Base-by-base conservation (phyloP, 2,113 vertebrate species). In the Callaeas wilsoni region DNA sequence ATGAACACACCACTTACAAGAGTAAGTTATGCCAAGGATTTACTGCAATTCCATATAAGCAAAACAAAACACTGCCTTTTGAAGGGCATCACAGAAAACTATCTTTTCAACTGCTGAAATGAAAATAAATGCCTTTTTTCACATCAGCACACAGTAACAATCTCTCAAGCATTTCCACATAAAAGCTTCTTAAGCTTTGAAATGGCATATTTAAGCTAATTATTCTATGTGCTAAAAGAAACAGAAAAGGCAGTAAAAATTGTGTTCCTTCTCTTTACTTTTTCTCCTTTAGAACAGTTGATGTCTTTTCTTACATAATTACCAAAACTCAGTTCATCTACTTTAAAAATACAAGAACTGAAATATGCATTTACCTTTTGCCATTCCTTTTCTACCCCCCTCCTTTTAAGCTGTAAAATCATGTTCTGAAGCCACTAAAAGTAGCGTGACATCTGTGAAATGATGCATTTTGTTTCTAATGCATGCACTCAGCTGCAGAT, bases 141-240 rank as follows among this genome's bases (percentile, higher is more conserved):
- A 90, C 81, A 93, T 73, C 84, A 87, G 74, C 70, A 78, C 47
- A 73, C 37, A 88, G 71, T 47, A 95, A 89, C 82, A 93, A 85
- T 33, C 82, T 75, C 74, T 76, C 68, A 33, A n/a, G 65, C 63
- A 39, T 83, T 95, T 89, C 81, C 64, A 92, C 68, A 67, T 78
- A 93, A 96, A 96, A 96, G 84, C 79, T 94, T 68, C 82, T 85
- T 86, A 86, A 79, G 50, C 93, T 74, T 12, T 59, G 39, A 96
- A 94, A 95, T 68, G 25, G 71, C 60, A 33, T 67, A 74, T 93
- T 96, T 96, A 90, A 94, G 79, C 79, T 92, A 96, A 96, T 84
- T 92, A 68, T 74, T 93, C 75, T 60, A 81, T 62, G 16, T 52
- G 55, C 79, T 67, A 41, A 76, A 94, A 94, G 75, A 85, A 94